Base-by-base conservation (phyloP, 2,113 vertebrate genomes). In the Heterocephalus glaber region DNA sequence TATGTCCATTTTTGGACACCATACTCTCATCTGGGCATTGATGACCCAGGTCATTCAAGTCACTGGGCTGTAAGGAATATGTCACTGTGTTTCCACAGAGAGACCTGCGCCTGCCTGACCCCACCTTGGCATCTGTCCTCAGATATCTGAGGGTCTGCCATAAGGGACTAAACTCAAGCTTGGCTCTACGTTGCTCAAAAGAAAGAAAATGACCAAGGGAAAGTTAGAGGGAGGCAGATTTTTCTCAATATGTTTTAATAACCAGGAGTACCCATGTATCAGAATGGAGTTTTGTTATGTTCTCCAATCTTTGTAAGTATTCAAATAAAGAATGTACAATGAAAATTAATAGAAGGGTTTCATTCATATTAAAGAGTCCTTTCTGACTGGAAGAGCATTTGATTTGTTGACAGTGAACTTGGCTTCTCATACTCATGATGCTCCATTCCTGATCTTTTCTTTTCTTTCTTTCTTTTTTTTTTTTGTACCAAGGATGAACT, bases 201-300 rank as follows among this genome's bases (percentile, higher is more conserved):
- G 58, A 89, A 70, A 92, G 11, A 61, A 80, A 70, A 7, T 56
- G 56, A 44, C 20, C 14, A 56, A 87, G 70, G 19, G 65, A 80
- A 97, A 95, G 35, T 82, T 41, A 90, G n/a, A 89, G 61, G 54
- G 38, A 91, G 16, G 41, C 47, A 86, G 49, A 86, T 47, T 54
- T 66, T 95, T 35, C n/a, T 85, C 65, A 58, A 52, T 44, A 28
- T 33, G 1, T 83, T 81, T 44, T 93, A 66, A 80, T 3, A 44
- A 61, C 47, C 61, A 58, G 66, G 17, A 24, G 26, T 52, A 24
- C 11, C 47, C 8, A 19, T n/a, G 30, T 63, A 82, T 80, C 41
- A 65, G 35, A 93, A 72, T 41, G 26, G 70, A 56, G 35, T 86
- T 11, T 24, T 77, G 24, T 66, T 65, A 74, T 35, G 0, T 33